Percentiles rank a stretch among this genome's conserved stretches.
Evolutionary conservation across 2,797 vertebrate species (phyloP).

Genomic region (Sebastolobus alascanus): DNA sequence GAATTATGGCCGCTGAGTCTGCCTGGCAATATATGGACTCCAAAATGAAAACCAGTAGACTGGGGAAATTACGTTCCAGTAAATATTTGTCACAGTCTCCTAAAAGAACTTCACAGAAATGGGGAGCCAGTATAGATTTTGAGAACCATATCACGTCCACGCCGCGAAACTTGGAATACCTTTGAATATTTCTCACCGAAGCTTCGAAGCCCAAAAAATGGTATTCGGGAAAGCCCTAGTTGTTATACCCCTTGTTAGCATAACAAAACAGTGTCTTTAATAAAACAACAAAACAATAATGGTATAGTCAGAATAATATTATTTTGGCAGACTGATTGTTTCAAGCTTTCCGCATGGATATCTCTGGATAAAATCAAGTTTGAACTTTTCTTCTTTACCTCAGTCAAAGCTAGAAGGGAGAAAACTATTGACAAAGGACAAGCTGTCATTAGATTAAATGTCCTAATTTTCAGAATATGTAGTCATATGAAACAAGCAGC

Average conservation of each 20-base stretch:
- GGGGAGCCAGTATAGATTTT: not conserved
- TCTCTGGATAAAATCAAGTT: not conserved
- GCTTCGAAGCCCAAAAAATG: too few species aligned
- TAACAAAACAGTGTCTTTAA: not conserved
- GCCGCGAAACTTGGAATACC: too few species aligned
- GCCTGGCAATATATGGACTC: not conserved
- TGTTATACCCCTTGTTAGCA: not conserved
- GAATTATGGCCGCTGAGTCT: not conserved
- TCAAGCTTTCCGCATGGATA: not conserved
- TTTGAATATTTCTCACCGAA: too few species aligned
- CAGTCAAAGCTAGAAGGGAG: not conserved
- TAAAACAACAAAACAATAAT: not conserved
- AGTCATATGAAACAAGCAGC: not conserved
- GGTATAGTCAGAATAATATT: not conserved
- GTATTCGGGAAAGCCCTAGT: too few species aligned
- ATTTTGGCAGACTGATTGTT: not conserved
- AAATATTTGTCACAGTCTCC: not conserved
- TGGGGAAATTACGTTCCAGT: not conserved
- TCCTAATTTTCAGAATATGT: not conserved
- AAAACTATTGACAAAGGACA: not conserved
- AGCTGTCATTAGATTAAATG: not conserved
- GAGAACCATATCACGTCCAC: not conserved
- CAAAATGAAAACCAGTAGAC: slow-evolving; percentile 9
- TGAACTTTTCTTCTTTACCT: not conserved
- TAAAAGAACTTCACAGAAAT: not conserved